Evolutionary conservation across 2,888 invertebrate species (phyloP).

Genomic region (Aelia acuminata): DNA sequence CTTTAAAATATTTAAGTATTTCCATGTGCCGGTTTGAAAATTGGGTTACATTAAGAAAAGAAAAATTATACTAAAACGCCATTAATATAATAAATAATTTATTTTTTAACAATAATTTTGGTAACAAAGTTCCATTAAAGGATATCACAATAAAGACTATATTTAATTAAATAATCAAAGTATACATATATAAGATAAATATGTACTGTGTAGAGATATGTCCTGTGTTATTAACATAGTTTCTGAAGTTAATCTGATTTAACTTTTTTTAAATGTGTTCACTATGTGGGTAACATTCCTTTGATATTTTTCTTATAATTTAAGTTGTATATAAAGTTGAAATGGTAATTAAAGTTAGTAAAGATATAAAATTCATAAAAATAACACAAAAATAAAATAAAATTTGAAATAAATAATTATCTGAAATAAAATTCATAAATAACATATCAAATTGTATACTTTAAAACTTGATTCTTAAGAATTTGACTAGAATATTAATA

Average conservation of each 20-base stretch:
- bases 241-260: too few species aligned
- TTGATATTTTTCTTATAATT: background rate
- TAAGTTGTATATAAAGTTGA: background rate
- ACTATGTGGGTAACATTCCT: background rate
- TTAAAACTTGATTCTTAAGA: background rate
- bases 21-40: too few species aligned
- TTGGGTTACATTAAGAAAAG: background rate
- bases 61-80: background rate
- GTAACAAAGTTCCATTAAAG: background rate
- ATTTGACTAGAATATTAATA: background rate
- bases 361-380: too few species aligned
- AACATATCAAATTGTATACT: background rate
- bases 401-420: too few species aligned
- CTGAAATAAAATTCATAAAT: background rate
- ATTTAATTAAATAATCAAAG: background rate
- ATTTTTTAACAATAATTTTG: slow-evolving; percentile 4
- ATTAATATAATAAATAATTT: background rate
- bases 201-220: too few species aligned
- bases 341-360: too few species aligned
- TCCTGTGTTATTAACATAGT: too few species aligned
- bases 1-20: too few species aligned
- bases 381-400: too few species aligned
- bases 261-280: background rate
- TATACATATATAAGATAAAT: background rate
- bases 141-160: background rate